Percentiles rank a stretch among this genome's conserved stretches.
Conservation (phyloP, 2,888 invertebrate species). For the Zygothrica quintamaculata region DNA sequence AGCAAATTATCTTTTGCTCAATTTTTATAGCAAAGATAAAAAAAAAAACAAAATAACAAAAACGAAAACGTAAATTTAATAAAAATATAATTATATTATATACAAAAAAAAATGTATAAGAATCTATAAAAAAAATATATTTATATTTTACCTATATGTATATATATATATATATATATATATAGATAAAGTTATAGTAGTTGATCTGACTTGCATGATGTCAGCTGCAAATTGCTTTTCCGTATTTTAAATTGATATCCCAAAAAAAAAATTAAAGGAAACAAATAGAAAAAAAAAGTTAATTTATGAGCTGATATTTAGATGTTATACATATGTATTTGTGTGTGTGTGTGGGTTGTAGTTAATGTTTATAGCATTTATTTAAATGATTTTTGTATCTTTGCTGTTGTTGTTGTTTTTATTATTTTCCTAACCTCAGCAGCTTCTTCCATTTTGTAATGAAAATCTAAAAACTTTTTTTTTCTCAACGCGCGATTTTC, state of each 20-base stretch:
- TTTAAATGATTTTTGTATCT: constrained; percentile 65
- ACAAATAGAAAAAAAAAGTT: constrained; percentile 37
- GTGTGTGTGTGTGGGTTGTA: constrained; percentile 26
- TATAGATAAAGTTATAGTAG: background rate
- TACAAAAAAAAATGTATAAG: too few relatives aligned
- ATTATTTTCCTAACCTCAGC: background rate
- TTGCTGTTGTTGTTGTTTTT: constrained; percentile 1
- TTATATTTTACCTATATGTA: constrained; percentile 24
- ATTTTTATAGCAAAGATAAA: constrained; percentile 33
- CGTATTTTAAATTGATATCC: constrained; percentile 68
- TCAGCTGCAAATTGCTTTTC: constrained; percentile 76
- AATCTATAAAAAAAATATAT: too few relatives aligned
- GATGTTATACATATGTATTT: constrained; percentile 8
- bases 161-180: too few relatives aligned
- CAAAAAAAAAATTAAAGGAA: constrained; percentile 25
- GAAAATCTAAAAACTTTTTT: constrained; percentile 52
- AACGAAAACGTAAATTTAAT: too few relatives aligned
- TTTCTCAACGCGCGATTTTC: constrained; percentile 37
- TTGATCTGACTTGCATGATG: constrained; percentile 52
- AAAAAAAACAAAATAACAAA: constrained; percentile 27
- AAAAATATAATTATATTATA: constrained; percentile 33
- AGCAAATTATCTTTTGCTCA: constrained; percentile 43
- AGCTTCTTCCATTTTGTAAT: constrained; percentile 2
- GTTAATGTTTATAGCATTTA: constrained; percentile 63
- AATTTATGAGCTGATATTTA: constrained; percentile 62